Evolutionary conservation across 2,113 vertebrate genomes (phyloP), one percentile per base, ranked within the genome.

Genomic region (Arenaria interpres): DNA sequence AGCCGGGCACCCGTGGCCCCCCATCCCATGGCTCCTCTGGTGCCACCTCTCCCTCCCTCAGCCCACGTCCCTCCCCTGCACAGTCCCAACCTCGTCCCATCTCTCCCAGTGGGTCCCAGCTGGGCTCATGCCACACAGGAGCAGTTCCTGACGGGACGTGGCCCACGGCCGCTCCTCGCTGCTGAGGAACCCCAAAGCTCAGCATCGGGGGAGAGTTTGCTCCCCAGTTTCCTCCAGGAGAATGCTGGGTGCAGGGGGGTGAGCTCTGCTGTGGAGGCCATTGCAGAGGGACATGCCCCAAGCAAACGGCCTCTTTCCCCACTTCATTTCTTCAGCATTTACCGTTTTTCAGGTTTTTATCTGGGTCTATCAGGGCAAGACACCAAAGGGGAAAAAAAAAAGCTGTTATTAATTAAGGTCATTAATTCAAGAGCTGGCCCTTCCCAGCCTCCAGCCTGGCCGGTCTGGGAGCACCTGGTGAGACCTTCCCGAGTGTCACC

Each of bases 81-180:
- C 57, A 1, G 6, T 35, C 46, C 54, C 72, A 28, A 8, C 54
- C 46, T 54, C 20, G 0, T 6, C 35, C 59, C 16, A 0, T 16
- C n/a, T n/a, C 46, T 76, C 54, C 33, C 59, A 4, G 24, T 3
- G 67, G 59, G 24, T 79, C 74, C 66, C 51, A 9, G 64, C 21
- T 27, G 43, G 39, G 5, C 28, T 71, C 3, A 0, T 2, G 23
- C 48, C 57, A 1, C 1, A 1, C 6, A 4, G 32, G 28, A 24
- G 30, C 18, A 1, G 9, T 15, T 23, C 13, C 27, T 25, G n/a
- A 5, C 2, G 56, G 6, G 10, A 35, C 2, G 5, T 4, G 17
- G 37, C 41, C 14, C 12, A 2, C 1, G 14, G 21, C 32, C 3
- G 3, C 81, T 48, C 53, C 22, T 25, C 4, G 1, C 39, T 33